phyloP scores from a whole-genome alignment of 2,888 invertebrate species.

The Chironomus riparius region DNA sequence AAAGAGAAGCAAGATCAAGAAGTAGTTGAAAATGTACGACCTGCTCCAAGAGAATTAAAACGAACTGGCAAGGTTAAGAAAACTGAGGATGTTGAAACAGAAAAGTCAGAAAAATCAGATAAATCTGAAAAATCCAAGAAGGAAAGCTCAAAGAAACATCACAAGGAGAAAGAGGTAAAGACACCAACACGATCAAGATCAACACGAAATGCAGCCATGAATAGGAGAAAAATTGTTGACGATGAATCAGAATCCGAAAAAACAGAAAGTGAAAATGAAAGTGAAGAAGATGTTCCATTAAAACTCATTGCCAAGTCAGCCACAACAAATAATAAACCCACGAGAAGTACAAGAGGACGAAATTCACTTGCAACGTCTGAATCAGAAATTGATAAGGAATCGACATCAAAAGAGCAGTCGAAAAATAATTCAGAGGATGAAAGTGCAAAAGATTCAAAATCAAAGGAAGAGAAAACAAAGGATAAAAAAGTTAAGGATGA shows the following conservation, averaged over 20 bases:
- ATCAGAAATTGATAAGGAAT: not conserved
- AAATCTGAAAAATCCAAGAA: not conserved
- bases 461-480: not conserved
- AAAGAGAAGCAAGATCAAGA: not conserved
- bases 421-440: not conserved
- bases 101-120: not conserved
- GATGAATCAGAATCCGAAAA: not conserved
- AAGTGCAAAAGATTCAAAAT: not conserved
- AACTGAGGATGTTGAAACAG: not conserved
- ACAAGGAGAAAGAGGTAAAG: not conserved
- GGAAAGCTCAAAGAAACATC: not conserved
- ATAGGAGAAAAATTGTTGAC: not conserved
- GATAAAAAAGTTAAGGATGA: not conserved
- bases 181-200: not conserved
- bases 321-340: not conserved
- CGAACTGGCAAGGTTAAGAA: too few relatives aligned
- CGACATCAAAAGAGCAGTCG: not conserved
- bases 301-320: not conserved
- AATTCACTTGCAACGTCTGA: not conserved
- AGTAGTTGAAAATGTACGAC: too few relatives aligned
- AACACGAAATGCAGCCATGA: not conserved
- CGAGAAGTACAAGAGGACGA: not conserved
- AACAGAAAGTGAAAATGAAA: not conserved
- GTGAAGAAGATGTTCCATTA: not conserved
- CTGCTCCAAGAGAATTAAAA: too few relatives aligned